Percentiles rank a stretch among this genome's conserved stretches.
Conservation (phyloP, 2,113 vertebrate species). For the Pandion haliaetus region DNA sequence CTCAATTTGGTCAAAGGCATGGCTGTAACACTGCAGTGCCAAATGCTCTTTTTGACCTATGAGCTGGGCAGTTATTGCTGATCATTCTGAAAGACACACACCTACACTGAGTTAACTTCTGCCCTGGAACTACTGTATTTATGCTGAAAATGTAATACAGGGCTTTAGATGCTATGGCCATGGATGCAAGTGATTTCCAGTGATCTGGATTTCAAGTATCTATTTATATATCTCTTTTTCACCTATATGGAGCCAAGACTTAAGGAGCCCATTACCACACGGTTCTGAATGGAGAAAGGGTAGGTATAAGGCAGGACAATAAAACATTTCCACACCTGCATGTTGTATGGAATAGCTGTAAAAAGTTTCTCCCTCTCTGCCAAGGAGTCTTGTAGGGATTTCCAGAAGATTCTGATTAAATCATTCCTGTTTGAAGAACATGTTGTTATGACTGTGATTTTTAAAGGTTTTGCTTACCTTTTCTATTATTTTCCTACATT, state of each 20-base stretch:
- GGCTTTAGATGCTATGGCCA: no score
- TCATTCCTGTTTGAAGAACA: neutral
- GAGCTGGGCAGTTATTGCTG: neutral
- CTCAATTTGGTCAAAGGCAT: neutral
- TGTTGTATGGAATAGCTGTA: neutral
- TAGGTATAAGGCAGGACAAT: neutral
- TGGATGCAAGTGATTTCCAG: neutral
- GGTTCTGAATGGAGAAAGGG: neutral
- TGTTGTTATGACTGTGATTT: rapidly evolving
- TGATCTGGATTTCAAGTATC: neutral
- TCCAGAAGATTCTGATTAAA: neutral
- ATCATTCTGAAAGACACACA: neutral
- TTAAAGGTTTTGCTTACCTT: neutral
- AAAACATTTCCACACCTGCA: neutral
- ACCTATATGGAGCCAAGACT: rapidly evolving
- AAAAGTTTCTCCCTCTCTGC: neutral
- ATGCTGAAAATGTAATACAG: neutral
- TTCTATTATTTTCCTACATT: neutral
- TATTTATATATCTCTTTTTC: neutral
- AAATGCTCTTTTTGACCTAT: neutral
- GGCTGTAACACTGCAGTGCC: neutral
- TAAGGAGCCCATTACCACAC: rapidly evolving
- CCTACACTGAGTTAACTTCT: neutral
- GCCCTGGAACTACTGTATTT: neutral
- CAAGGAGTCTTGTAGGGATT: neutral